Base-by-base conservation (phyloP, 2,113 vertebrate species). In the Ardeotis arabs region DNA sequence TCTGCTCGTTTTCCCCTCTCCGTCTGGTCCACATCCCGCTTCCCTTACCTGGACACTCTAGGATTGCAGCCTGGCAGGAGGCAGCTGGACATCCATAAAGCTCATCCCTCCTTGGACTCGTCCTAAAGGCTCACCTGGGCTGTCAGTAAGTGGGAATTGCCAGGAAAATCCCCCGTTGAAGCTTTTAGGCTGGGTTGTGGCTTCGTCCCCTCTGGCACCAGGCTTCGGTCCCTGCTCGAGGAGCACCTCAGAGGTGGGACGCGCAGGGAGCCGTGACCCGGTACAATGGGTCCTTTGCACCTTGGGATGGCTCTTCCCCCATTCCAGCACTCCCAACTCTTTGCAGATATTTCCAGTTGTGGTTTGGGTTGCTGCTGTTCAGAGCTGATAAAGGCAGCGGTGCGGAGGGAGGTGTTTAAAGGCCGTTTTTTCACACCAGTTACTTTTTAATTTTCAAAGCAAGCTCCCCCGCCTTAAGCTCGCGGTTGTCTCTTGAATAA, bases 371-470 rank as follows among this genome's bases (percentile, higher is more conserved):
- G 7, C 64, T 77, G 69, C 87, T 20, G 17, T 73, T 72, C 22
- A 29, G 67, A 67, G 72, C 14, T 84, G 83, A 70, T 89, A 67
- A 80, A 92, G 56, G 76, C 86, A 86, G 84, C 1, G 0, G 33
- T 68, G 85, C 94, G 92, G 90, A 83, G 41, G 50, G 62, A 52
- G 69, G 35, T 92, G 68, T 84, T 92, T 63, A 64, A 89, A 84
- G 67, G 87, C 78, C 89, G 66, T 21, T 41, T 91, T 90, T 68
- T 53, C 73, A 45, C 2, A 3, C 66, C 56, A 35, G 58, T 84
- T 93, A 78, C 58, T 66, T 91, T 81, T 80, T 88, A 5, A 70
- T 94, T 93, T 95, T 77, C 89, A 88, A 81, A 66, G 73, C 91
- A 58, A 20, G 62, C 83, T 95, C 58, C 63, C 68, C 84, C 69